These are phyloP conservation scores for Nebria brevicollis DNA, from an alignment of 2,888 invertebrate species.

Conservation along the genomic window DNA sequence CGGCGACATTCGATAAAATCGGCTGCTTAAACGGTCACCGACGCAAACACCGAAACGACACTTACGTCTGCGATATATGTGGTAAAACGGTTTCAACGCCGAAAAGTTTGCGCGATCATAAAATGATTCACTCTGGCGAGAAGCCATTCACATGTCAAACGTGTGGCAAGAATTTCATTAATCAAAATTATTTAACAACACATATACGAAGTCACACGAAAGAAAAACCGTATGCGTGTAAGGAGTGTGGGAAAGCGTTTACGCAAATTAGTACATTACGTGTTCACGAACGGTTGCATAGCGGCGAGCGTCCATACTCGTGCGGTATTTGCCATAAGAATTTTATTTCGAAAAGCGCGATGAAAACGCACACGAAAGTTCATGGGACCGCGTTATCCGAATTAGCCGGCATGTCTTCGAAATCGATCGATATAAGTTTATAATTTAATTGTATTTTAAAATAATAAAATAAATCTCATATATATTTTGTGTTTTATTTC, in stretches of 20 bases:
- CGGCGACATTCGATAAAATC: background rate
- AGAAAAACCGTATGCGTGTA: conserved; percentile 66
- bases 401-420: background rate
- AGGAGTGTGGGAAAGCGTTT: conserved; percentile 67
- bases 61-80: conserved; percentile 53
- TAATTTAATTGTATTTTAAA: background rate
- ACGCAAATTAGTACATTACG: conserved; percentile 66
- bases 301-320: conserved; percentile 66
- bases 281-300: conserved; percentile 66
- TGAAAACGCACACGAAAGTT: conserved; percentile 64
- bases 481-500: background rate
- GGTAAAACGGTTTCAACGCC: conserved; percentile 52
- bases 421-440: background rate
- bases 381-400: conserved; percentile 52
- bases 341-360: conserved; percentile 65
- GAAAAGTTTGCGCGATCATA: conserved; percentile 49
- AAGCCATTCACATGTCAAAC: conserved; percentile 61
- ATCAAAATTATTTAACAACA: conserved; percentile 61
- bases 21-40: conserved; percentile 11
- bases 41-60: background rate
- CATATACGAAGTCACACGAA: conserved; percentile 68
- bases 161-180: conserved; percentile 61
- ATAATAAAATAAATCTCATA: background rate
- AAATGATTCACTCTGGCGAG: conserved; percentile 57
- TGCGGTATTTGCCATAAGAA: conserved; percentile 67